Conservation (phyloP, 2,113 vertebrate species). For the Pavo muticus region DNA sequence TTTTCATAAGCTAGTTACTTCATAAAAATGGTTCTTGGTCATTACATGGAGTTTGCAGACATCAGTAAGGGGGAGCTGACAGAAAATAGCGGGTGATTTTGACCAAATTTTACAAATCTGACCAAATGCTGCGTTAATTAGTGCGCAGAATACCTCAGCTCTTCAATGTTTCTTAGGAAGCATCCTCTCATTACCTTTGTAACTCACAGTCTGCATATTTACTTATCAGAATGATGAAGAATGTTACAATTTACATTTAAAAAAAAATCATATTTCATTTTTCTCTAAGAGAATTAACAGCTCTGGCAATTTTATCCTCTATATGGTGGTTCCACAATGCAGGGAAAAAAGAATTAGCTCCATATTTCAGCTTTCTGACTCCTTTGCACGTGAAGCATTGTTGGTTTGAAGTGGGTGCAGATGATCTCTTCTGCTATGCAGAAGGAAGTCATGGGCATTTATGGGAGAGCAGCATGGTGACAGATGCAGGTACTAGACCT, state of each 20-base stretch:
- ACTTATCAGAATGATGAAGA: neutral
- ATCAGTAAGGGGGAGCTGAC: neutral
- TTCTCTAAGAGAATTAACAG: neutral
- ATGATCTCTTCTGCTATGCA: neutral
- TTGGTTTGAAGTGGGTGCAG: neutral
- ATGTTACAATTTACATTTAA: neutral
- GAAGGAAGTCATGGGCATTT: neutral
- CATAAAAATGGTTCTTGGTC: neutral
- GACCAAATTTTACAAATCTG: neutral
- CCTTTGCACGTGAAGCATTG: neutral
- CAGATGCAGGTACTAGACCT: neutral
- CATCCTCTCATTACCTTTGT: neutral
- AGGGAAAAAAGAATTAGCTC: neutral
- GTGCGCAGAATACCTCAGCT: neutral
- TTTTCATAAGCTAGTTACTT: neutral
- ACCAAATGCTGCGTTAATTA: neutral
- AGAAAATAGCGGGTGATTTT: conserved; percentile 28
- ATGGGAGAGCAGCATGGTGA: neutral
- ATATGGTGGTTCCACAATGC: accelerated
- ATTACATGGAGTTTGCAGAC: neutral
- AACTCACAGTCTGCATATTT: neutral
- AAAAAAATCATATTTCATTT: neutral
- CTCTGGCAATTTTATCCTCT: neutral
- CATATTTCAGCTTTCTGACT: neutral
- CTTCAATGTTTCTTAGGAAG: neutral